Base-by-base conservation (phyloP, 2,797 vertebrate genomes). In the Clarias laeviceps region DNA sequence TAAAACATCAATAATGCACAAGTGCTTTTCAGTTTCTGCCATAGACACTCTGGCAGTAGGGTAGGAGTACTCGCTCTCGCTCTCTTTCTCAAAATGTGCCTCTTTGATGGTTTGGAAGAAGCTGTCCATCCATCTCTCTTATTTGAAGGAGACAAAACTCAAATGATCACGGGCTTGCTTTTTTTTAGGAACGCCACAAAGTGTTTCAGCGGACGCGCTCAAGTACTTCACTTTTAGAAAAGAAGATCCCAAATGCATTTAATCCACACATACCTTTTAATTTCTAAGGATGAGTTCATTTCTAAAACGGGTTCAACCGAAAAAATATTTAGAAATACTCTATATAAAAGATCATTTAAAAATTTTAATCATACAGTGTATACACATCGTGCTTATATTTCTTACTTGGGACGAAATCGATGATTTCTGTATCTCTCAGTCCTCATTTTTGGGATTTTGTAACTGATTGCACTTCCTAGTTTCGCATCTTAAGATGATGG, bases 1-100 rank as follows among this genome's bases (percentile, higher is more conserved):
- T 96, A 96, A 96, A 95, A 96, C 94, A 96, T 96, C 94, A 96
- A 96, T 96, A 96, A 96, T 95, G 94, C 94, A 96, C 94, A 94
- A 95, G 93, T 92, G 94, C 95, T 95, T 95, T 96, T 94, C 94
- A 94, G 94, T 94, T 94, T 94, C 93, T 93, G 94, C 91, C 91
- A 93, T 92, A 92, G 94, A 93, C 92, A 93, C 93, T 93, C 87
- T 92, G 84, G 91, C 91, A 93, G 93, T 90, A 91, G 92, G 93
- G 93, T 82, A 81, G 64, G 34, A 64, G 70, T 27, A 3, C 79
- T 81, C 79, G 32, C 79, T 80, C 78, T 62, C 50, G 20, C 20
- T 78, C 22, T 79, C 59, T 40, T 32, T 78, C 88, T 88, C 89
- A 88, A 88, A 87, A 83, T 68, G 79, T 84, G 72, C 34, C 56